Evolutionary conservation across 2,888 invertebrate species (phyloP).

Genomic region (Acrocyrtus sp.): DNA sequence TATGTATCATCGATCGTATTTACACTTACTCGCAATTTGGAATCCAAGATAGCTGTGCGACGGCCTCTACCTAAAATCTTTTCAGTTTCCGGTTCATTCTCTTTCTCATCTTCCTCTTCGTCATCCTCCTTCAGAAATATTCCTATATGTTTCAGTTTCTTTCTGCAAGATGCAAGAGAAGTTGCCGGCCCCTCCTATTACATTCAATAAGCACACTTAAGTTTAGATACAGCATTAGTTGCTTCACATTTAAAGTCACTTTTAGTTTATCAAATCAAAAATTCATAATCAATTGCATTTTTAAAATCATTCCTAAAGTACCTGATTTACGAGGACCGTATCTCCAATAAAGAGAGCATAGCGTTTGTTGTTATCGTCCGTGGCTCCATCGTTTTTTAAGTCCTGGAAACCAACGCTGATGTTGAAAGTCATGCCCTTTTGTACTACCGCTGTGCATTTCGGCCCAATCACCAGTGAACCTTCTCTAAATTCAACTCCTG

Average conservation of each 20-base stretch:
- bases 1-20: background rate
- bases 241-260: background rate
- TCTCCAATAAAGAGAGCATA: slow-evolving; percentile 97
- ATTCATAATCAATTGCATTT: background rate
- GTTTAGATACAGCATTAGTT: background rate
- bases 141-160: slow-evolving; percentile 94
- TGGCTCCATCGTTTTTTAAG: slow-evolving; percentile 82
- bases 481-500: slow-evolving; percentile 98
- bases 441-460: slow-evolving; percentile 78
- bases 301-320: slow-evolving; percentile 65
- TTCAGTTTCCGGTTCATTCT: slow-evolving; percentile 68
- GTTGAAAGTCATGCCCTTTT: slow-evolving; percentile 97
- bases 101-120: slow-evolving; percentile 82
- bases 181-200: slow-evolving; percentile 79
- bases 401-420: slow-evolving; percentile 92
- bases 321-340: slow-evolving; percentile 94
- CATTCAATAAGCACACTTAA: slow-evolving; percentile 9
- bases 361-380: slow-evolving; percentile 85
- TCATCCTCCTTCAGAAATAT: slow-evolving; percentile 93
- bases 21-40: slow-evolving; percentile 78
- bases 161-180: slow-evolving; percentile 90
- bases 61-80: slow-evolving; percentile 81
- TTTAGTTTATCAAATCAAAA: background rate
- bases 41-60: slow-evolving; percentile 91
- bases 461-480: slow-evolving; percentile 91